Evolutionary conservation across 2,888 invertebrate genomes (phyloP).

Genomic region (Rhamnusium bicolor): DNA sequence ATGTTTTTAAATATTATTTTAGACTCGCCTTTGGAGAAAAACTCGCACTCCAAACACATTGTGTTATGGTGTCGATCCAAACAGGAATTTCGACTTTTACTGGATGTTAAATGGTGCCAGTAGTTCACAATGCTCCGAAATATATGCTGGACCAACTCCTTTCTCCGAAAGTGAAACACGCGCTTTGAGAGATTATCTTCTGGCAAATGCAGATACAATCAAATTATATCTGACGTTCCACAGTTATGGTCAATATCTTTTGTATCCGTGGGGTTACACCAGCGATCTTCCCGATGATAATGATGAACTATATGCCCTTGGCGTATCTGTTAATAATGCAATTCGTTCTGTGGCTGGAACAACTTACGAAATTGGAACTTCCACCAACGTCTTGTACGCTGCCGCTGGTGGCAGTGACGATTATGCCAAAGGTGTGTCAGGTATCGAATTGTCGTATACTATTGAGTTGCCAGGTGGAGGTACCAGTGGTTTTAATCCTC

Average conservation of each 20-base stretch:
- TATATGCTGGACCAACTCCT: conserved; percentile 69
- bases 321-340: conserved; percentile 66
- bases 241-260: conserved; percentile 78
- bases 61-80: conserved; percentile 83
- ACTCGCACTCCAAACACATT: conserved; percentile 45
- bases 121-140: conserved; percentile 67
- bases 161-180: conserved; percentile 75
- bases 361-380: conserved; percentile 72
- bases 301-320: conserved; percentile 63
- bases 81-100: conserved; percentile 82
- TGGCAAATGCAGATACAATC: conserved; percentile 71
- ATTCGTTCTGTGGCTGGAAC: conserved; percentile 67
- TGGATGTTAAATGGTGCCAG: conserved; percentile 76
- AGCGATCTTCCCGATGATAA: conserved; percentile 62
- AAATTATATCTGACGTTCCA: conserved; percentile 83
- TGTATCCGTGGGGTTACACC: conserved; percentile 81
- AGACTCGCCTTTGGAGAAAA: conserved; percentile 26
- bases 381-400: conserved; percentile 71
- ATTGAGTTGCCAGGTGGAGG: conserved; percentile 77
- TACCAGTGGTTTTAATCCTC: conserved; percentile 74
- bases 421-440: conserved; percentile 74
- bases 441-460: conserved; percentile 77
- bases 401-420: conserved; percentile 80
- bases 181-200: conserved; percentile 75
- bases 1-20: not conserved